Conservation (phyloP, 2,888 invertebrate genomes). For the Lathronympha strigana region DNA sequence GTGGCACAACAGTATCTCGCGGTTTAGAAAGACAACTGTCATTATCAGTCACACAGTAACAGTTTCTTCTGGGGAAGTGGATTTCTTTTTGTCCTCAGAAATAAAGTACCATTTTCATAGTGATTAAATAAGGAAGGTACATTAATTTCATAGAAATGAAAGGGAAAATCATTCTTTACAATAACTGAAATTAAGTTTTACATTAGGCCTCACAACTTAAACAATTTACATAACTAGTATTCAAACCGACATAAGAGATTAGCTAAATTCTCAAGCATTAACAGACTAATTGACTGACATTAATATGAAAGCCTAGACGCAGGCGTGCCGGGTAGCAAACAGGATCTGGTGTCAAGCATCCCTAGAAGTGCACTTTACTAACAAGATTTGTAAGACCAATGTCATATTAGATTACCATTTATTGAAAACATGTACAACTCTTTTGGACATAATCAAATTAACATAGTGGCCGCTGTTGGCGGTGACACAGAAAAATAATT, state of each 20-base stretch:
- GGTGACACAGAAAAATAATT: background rate
- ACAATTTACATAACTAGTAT: background rate
- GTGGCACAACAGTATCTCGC: too few relatives aligned
- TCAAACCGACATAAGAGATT: constrained; percentile 14
- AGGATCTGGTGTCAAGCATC: constrained; percentile 72
- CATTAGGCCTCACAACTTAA: background rate
- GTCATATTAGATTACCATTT: constrained; percentile 77
- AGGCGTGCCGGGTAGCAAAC: constrained; percentile 67
- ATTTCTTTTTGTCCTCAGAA: too few relatives aligned
- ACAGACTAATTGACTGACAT: constrained; percentile 39
- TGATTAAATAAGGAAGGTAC: background rate
- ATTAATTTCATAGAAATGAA: too few relatives aligned
- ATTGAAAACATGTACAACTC: constrained; percentile 65
- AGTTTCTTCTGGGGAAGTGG: too few relatives aligned
- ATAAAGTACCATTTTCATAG: background rate
- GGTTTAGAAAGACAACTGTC: too few relatives aligned
- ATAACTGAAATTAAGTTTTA: background rate
- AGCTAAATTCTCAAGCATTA: constrained; percentile 30
- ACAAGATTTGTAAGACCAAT: constrained; percentile 79
- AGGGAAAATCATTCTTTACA: background rate
- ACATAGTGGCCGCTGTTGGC: constrained; percentile 1
- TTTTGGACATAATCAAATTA: constrained; percentile 51
- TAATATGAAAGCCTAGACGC: constrained; percentile 61
- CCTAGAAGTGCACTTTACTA: constrained; percentile 71
- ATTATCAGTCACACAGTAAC: too few relatives aligned